Conservation (phyloP, 2,797 vertebrate genomes). For the Melanotaenia boesemani region DNA sequence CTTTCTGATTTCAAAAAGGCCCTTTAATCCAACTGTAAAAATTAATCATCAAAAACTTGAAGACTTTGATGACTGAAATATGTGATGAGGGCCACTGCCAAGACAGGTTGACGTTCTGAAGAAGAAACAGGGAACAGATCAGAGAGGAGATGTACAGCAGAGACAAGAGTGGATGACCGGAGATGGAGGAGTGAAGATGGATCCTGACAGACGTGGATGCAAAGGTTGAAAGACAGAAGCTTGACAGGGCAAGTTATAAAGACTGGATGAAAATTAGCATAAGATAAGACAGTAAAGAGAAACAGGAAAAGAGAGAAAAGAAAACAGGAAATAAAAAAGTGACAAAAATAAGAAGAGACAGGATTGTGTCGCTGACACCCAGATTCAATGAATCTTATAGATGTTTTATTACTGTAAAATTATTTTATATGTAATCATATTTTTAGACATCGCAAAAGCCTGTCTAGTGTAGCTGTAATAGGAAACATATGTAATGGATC, state of each 20-base stretch:
- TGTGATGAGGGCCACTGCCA: slow-evolving; percentile 53
- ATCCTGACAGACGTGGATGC: slow-evolving; percentile 45
- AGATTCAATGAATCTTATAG: slow-evolving; percentile 27
- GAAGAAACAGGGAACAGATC: slow-evolving; percentile 8
- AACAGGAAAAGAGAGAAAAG: not conserved
- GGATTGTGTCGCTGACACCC: slow-evolving; percentile 18
- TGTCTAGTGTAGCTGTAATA: not conserved
- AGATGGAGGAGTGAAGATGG: slow-evolving; percentile 49
- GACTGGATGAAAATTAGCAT: not conserved
- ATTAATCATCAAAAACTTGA: slow-evolving; percentile 22
- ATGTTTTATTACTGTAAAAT: not conserved
- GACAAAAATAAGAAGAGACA: slow-evolving; percentile 5
- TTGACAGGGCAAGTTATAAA: slow-evolving; percentile 5
- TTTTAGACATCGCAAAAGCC: not conserved
- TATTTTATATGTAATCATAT: no score
- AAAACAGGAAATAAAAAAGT: not conserved
- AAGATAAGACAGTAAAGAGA: slow-evolving; percentile 1
- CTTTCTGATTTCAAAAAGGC: slow-evolving; percentile 34
- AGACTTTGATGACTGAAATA: slow-evolving; percentile 59
- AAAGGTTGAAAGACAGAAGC: slow-evolving; percentile 34
- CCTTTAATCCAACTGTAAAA: slow-evolving; percentile 26
- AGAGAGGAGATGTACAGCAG: slow-evolving; percentile 24
- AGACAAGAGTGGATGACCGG: slow-evolving; percentile 40
- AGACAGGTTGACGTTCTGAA: slow-evolving; percentile 49
- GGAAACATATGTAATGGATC: not conserved